phyloP scores from a whole-genome alignment of 2,888 invertebrate genomes.

The Chydorus sphaericus region DNA sequence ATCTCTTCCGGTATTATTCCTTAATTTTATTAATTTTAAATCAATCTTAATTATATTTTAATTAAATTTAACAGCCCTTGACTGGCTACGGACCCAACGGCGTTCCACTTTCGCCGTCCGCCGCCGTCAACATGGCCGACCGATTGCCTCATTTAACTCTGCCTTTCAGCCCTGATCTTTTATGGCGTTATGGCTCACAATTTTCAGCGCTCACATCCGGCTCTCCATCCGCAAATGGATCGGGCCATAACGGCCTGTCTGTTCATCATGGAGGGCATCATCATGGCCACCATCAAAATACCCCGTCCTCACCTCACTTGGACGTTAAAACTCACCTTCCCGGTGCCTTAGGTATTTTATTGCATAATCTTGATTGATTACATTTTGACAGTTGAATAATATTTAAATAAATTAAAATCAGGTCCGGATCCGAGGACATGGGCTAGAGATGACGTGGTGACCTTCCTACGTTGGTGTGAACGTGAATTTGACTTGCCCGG shows the following conservation, averaged over 20 bases:
- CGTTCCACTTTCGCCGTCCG: constrained; percentile 22
- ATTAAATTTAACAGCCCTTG: background rate
- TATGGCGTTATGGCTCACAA: constrained; percentile 65
- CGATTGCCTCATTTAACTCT: constrained; percentile 44
- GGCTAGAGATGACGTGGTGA: constrained; percentile 75
- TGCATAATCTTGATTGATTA: background rate
- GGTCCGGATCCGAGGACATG: constrained; percentile 79
- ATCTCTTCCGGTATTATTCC: constrained; percentile 10
- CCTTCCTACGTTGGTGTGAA: constrained; percentile 81
- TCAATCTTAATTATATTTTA: background rate
- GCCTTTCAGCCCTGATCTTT: constrained; percentile 65
- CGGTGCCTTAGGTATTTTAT: constrained; percentile 42
- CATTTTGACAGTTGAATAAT: background rate
- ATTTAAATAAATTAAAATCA: constrained; percentile 20
- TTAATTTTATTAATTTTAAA: background rate
- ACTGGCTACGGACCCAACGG: constrained; percentile 8
- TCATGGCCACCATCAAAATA: constrained; percentile 32
- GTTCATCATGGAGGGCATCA: background rate
- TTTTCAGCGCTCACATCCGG: constrained; percentile 37
- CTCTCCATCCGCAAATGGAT: constrained; percentile 28
- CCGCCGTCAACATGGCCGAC: constrained; percentile 29
- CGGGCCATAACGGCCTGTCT: background rate
- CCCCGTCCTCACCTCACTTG: constrained; percentile 46
- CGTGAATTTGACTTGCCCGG: constrained; percentile 80
- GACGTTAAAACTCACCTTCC: constrained; percentile 81